Conservation (phyloP, 2,888 invertebrate species). For the Apotomis capreana region DNA sequence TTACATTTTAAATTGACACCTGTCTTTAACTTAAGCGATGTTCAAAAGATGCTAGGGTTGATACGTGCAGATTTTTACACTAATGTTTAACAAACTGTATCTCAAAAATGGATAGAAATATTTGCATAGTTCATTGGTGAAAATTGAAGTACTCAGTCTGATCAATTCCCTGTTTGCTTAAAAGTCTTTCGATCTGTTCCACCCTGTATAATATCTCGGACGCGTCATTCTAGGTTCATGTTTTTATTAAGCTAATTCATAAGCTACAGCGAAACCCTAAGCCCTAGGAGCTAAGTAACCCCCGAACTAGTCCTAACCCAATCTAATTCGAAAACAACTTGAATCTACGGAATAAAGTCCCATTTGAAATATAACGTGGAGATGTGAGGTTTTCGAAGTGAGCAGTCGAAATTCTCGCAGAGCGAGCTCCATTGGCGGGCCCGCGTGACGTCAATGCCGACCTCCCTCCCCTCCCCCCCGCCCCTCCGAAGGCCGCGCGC, state of each 20-base stretch:
- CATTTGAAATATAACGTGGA: constrained; percentile 2
- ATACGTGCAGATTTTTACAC: too few relatives aligned
- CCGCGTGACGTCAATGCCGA: constrained; percentile 75
- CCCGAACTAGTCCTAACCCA: neutral
- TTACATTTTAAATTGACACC: too few relatives aligned
- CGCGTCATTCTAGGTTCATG: neutral
- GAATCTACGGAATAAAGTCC: neutral
- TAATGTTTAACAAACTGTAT: too few relatives aligned
- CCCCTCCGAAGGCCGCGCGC: constrained; percentile 68
- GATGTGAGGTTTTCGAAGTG: constrained; percentile 15
- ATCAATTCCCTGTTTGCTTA: too few relatives aligned
- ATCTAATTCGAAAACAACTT: constrained; percentile 1
- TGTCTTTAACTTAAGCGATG: too few relatives aligned
- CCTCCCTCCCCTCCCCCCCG: constrained; percentile 63
- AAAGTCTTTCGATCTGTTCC: too few relatives aligned
- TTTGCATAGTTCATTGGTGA: too few relatives aligned
- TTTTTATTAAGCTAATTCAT: constrained; percentile 26
- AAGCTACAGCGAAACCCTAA: constrained; percentile 24
- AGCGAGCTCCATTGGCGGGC: constrained; percentile 14
- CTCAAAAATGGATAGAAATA: too few relatives aligned
- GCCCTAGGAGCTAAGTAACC: neutral
- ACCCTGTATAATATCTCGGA: too few relatives aligned
- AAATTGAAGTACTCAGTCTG: too few relatives aligned
- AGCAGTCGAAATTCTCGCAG: constrained; percentile 3
- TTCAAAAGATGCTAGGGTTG: too few relatives aligned